Percentiles rank a stretch among this genome's conserved stretches.
These are phyloP conservation scores for Scolopax rusticola DNA, from an alignment of 2,797 vertebrate species.

Conservation along the genomic window DNA sequence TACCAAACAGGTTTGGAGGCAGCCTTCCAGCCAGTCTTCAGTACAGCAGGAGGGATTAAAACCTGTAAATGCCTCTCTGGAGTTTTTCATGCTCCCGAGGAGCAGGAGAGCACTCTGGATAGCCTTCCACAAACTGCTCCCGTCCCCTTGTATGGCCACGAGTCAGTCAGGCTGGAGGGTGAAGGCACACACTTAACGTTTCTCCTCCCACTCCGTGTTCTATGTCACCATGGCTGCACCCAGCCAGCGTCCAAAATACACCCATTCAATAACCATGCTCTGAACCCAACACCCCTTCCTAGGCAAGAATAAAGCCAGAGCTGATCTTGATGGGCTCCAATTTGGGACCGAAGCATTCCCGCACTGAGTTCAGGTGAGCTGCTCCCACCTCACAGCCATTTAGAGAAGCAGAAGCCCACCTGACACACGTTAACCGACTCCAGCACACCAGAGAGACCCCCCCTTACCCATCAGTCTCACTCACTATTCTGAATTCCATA, in stretches of 20 bases:
- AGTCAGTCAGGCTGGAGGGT: not conserved
- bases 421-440: not conserved
- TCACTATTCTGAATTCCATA: slow-evolving; percentile 96
- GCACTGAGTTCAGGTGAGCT: not conserved
- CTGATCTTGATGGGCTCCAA: not conserved
- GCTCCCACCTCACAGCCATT: not conserved
- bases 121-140: not conserved
- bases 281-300: not conserved
- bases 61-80: not conserved
- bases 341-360: not conserved
- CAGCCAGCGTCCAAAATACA: not conserved
- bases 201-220: too few species aligned
- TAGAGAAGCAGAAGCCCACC: not conserved
- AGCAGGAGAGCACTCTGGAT: rapidly evolving
- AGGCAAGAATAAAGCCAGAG: not conserved
- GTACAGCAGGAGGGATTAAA: not conserved
- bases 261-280: not conserved
- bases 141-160: rapidly evolving
- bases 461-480: not conserved
- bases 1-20: not conserved
- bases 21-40: not conserved
- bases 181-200: not conserved
- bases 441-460: rapidly evolving
- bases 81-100: not conserved
- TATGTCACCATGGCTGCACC: not conserved